These are phyloP conservation scores for Pseudorhiza aurosa DNA, from an alignment of 30 jellyfish, hydroid and myxozoan genomes.

Conservation along the genomic window DNA sequence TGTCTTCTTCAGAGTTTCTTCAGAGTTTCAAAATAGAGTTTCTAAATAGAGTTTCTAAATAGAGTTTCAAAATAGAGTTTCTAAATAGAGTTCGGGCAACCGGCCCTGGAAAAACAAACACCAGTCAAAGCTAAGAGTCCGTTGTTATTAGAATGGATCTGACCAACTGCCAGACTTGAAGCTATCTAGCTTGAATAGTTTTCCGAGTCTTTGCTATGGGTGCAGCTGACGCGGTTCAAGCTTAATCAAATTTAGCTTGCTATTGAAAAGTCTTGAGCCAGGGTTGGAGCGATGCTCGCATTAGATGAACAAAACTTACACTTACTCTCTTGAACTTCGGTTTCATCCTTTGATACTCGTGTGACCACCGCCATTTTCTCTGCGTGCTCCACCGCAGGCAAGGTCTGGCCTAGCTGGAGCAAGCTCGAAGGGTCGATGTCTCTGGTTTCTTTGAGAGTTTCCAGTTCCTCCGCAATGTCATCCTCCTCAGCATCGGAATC, in stretches of 20 bases:
- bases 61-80: too few species aligned
- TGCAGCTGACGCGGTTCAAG: too few species aligned
- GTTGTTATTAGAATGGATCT: too few species aligned
- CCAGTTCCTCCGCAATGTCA: slow-evolving; percentile 67
- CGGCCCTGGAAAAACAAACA: too few species aligned
- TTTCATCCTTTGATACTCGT: not conserved
- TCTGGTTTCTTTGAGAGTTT: slow-evolving; percentile 28
- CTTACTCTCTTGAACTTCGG: slow-evolving; percentile 6
- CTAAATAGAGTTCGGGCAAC: too few species aligned
- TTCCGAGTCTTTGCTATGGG: too few species aligned
- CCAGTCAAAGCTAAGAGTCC: too few species aligned
- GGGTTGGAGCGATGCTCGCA: not conserved
- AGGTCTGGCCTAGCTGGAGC: slow-evolving; percentile 54
- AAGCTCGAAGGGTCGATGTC: slow-evolving; percentile 54
- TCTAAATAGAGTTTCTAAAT: too few species aligned
- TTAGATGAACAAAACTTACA: not conserved
- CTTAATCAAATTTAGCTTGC: not conserved
- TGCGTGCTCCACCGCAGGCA: slow-evolving; percentile 7
- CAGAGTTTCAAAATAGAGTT: too few species aligned
- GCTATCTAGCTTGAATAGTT: too few species aligned
- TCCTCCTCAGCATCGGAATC: slow-evolving; percentile 54
- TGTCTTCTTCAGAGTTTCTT: too few species aligned
- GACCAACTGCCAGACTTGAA: too few species aligned
- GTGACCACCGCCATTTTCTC: not conserved
- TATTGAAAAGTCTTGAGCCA: not conserved